phyloP scores from a whole-genome alignment of 2,888 invertebrate species.

The Ornithoptera priamus region DNA sequence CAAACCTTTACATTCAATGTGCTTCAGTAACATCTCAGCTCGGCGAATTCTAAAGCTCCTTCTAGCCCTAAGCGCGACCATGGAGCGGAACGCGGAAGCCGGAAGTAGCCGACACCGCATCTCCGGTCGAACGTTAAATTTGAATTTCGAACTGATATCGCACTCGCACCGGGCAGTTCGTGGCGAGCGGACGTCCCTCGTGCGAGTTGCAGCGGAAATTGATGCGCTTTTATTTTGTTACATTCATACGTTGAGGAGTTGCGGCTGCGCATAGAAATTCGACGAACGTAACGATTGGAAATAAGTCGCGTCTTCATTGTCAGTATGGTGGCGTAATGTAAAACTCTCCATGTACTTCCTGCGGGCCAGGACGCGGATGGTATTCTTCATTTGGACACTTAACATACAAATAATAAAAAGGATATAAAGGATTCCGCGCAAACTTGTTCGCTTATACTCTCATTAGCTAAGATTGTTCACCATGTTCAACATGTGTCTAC shows the following conservation, averaged over 20 bases:
- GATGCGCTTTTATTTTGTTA: slow-evolving; percentile 34
- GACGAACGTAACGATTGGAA: no score
- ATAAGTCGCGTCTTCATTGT: no score
- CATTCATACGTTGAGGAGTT: background rate
- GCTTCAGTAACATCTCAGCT: slow-evolving; percentile 1
- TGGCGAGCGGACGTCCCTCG: slow-evolving; percentile 53
- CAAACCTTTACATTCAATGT: slow-evolving; percentile 5
- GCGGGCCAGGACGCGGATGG: no score
- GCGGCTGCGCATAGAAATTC: no score
- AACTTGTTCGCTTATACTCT: no score
- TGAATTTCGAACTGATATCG: slow-evolving; percentile 72
- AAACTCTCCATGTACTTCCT: no score
- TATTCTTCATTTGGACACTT: no score
- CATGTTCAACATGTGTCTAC: no score
- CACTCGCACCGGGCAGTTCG: slow-evolving; percentile 61
- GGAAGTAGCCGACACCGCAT: slow-evolving; percentile 60
- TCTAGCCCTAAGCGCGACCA: slow-evolving; percentile 37
- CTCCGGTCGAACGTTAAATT: slow-evolving; percentile 76
- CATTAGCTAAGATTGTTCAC: no score
- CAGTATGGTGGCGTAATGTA: no score
- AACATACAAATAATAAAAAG: no score
- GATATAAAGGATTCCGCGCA: no score
- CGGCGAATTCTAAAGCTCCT: slow-evolving; percentile 13
- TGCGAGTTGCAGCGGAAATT: slow-evolving; percentile 51
- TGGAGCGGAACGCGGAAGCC: slow-evolving; percentile 45